Evolutionary conservation across 2,113 vertebrate species (phyloP), one percentile per base, ranked within the genome.

Genomic region (Camelus dromedarius): DNA sequence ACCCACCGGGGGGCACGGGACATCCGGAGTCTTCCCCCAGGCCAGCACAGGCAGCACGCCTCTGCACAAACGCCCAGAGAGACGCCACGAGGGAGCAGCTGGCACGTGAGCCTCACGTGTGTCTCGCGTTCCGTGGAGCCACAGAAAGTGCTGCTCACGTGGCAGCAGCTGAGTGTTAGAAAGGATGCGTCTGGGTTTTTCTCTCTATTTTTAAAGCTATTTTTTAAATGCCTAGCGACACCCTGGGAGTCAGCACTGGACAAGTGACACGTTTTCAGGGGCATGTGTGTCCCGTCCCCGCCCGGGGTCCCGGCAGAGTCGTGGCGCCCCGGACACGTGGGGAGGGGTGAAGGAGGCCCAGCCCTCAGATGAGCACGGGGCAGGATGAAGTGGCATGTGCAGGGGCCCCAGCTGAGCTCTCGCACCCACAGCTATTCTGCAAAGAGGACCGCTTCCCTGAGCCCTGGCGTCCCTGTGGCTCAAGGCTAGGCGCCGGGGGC

Each of bases 261-360:
- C 1, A 1, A 67, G 48, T 15, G 56, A n/a, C 0, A 0, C 52
- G 8, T 3, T 0, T 11, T 24, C 4, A 11, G 32, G 0, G 2
- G 3, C 72, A 16, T 26, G 0, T 2, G 2, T 22, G 73, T 6
- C 19, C 32, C 32, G 22, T 19, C 52, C 22, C 14, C 13, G 6
- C 50, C 24, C 10, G 28, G 0, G 2, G 18, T 26, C 28, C 52
- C 0, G 20, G 16, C 52, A 1, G 0, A 10, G 7, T 50, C 52
- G 0, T 10, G 48, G 35, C 8, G 24, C 16, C 62, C 22, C 2
- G 16, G 79, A 54, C 30, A 6, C 3, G 1, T 11, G 22, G 7
- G 28, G 0, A 30, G 30, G 35, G 52, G 46, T 1, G 5, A 10
- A 2, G 22, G 24, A 60, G 48, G 38, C 14, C 28, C 70, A 8